Evolutionary conservation across 1,140 invertebrate species (phyloP).

Genomic region (Palaemon carinicauda): DNA sequence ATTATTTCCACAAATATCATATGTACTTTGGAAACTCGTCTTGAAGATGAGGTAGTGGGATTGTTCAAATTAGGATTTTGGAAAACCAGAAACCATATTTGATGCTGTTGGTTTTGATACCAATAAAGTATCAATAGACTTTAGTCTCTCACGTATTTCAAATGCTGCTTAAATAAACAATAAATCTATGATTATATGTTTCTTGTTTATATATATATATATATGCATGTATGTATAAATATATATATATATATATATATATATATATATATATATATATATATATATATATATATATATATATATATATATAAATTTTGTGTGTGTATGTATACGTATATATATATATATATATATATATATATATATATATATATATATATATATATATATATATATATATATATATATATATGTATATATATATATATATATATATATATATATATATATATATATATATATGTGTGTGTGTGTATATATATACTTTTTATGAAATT

Average conservation of each 20-base stretch:
- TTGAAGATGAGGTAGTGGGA: too few relatives aligned
- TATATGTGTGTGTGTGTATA: not conserved
- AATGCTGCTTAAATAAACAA: too few relatives aligned
- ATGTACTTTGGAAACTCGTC: too few relatives aligned
- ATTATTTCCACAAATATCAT: too few relatives aligned
- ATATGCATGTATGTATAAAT: not conserved
- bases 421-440: not conserved
- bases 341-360: not conserved
- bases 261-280: not conserved
- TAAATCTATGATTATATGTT: too few relatives aligned
- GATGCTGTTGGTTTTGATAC: too few relatives aligned
- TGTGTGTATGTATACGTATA: not conserved
- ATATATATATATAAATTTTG: not conserved
- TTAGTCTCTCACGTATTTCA: too few relatives aligned
- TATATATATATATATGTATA: not conserved
- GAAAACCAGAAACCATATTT: too few relatives aligned
- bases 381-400: constrained; percentile 20
- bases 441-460: not conserved
- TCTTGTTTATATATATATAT: not conserved
- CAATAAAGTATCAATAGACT: too few relatives aligned
- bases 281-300: not conserved
- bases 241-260: constrained; percentile 28
- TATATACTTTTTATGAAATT: too few relatives aligned
- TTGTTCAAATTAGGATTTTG: too few relatives aligned
- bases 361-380: not conserved